phyloP scores from a whole-genome alignment of 2,113 vertebrate species.

The Varanus salvator region DNA sequence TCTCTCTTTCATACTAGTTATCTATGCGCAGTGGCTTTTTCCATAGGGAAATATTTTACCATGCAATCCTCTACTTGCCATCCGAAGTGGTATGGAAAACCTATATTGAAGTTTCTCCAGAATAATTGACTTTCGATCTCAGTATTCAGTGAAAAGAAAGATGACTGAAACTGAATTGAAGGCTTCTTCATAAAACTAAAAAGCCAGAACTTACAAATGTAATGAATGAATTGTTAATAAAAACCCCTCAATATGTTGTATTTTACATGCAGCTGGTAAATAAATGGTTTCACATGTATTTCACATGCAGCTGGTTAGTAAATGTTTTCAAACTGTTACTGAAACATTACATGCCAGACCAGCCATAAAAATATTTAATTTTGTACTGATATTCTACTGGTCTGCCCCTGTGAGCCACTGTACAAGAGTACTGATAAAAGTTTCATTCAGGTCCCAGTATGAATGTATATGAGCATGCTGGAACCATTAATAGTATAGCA shows the following conservation, averaged over 20 bases:
- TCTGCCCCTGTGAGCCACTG: not conserved
- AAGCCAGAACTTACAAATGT: conserved; percentile 1
- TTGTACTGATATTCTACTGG: not conserved
- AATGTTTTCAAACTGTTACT: not conserved
- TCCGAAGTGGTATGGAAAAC: not conserved
- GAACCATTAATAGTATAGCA: not conserved
- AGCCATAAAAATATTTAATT: not conserved
- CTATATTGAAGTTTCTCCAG: not conserved
- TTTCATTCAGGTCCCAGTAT: not conserved
- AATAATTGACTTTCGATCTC: not conserved
- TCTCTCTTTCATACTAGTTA: not conserved
- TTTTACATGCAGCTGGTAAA: too few relatives aligned
- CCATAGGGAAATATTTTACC: not conserved
- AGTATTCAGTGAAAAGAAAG: not conserved
- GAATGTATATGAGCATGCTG: not conserved
- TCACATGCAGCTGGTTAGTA: too few relatives aligned
- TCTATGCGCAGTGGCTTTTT: not conserved
- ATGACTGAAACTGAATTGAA: not conserved
- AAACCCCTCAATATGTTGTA: not conserved
- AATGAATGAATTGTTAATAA: not conserved
- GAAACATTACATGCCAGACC: not conserved
- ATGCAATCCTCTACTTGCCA: not conserved
- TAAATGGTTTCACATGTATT: too few relatives aligned
- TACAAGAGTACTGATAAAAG: not conserved
- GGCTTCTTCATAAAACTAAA: not conserved